These are phyloP conservation scores for Prionailurus bengalensis DNA, from an alignment of 2,113 vertebrate species.

Conservation along the genomic window DNA sequence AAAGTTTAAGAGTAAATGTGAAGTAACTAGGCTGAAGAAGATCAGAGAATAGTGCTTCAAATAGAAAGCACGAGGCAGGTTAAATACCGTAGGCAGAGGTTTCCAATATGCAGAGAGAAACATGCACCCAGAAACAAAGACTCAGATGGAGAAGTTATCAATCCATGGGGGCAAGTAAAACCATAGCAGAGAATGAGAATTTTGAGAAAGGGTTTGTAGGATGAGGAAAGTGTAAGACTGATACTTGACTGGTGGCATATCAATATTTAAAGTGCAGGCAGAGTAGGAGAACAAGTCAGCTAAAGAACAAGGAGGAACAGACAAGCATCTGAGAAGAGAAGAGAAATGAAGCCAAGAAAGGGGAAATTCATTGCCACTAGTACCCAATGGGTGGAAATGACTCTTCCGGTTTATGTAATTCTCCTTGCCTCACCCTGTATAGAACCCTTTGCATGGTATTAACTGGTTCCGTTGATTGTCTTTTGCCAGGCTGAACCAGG, in stretches of 20 bases:
- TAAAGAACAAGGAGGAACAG: neutral
- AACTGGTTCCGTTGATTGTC: slow-evolving; percentile 13
- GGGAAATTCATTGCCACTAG: neutral
- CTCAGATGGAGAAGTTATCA: neutral
- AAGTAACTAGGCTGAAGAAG: neutral
- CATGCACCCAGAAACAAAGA: neutral
- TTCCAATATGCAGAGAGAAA: neutral
- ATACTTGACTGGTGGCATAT: neutral
- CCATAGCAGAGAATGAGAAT: neutral
- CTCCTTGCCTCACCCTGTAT: neutral
- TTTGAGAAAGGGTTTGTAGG: neutral
- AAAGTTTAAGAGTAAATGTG: neutral
- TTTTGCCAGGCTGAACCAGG: slow-evolving; percentile 33
- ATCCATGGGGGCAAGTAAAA: neutral
- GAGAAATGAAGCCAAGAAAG: neutral
- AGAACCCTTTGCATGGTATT: neutral
- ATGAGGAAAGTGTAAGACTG: neutral
- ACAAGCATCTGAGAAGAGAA: neutral
- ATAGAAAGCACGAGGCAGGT: neutral
- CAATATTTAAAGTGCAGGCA: neutral
- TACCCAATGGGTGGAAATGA: neutral
- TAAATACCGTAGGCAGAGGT: neutral
- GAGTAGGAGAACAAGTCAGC: neutral
- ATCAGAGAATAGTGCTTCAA: slow-evolving; percentile 16
- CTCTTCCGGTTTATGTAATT: neutral